A percentile compares a stretch with the other conserved stretches of the same genome.
phyloP scores from a whole-genome alignment of 2,113 vertebrate species.

The Sinocyclocheilus anophthalmus region DNA sequence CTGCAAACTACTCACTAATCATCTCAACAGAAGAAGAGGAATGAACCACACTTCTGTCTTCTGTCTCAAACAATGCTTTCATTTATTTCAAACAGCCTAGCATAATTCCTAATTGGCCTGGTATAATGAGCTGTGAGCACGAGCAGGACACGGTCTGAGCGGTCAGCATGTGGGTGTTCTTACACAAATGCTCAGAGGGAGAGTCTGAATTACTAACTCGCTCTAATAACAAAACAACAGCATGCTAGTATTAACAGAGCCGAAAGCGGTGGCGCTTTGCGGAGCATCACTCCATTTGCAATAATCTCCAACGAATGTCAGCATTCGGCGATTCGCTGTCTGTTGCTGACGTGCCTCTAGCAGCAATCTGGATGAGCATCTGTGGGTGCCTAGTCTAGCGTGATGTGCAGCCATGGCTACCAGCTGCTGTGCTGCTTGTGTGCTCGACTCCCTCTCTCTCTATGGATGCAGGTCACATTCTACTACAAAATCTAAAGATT shows the following conservation, averaged over 20 bases:
- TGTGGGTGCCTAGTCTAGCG: constrained; percentile 60
- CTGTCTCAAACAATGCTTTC: background rate
- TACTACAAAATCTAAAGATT: constrained; percentile 8
- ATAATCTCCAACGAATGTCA: constrained; percentile 63
- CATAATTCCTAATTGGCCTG: background rate
- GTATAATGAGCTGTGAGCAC: background rate
- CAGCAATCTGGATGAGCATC: constrained; percentile 64
- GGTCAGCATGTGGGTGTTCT: constrained; percentile 47
- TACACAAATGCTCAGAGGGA: constrained; percentile 40
- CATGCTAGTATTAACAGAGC: constrained; percentile 61
- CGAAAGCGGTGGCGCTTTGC: constrained; percentile 51
- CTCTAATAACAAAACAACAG: constrained; percentile 58
- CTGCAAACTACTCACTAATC: background rate
- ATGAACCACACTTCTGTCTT: background rate
- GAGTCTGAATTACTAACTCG: constrained; percentile 49
- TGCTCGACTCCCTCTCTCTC: background rate
- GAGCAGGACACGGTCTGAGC: constrained; percentile 13
- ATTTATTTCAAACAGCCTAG: background rate
- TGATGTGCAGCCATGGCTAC: constrained; percentile 60
- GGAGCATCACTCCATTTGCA: constrained; percentile 54
- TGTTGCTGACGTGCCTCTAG: constrained; percentile 57
- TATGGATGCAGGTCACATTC: constrained; percentile 36
- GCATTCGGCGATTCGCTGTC: constrained; percentile 56
- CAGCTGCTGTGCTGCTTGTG: constrained; percentile 60
- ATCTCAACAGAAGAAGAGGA: background rate